These are phyloP conservation scores for Tetramorium alpestre DNA, from an alignment of 1,140 invertebrate genomes.

Conservation along the genomic window DNA sequence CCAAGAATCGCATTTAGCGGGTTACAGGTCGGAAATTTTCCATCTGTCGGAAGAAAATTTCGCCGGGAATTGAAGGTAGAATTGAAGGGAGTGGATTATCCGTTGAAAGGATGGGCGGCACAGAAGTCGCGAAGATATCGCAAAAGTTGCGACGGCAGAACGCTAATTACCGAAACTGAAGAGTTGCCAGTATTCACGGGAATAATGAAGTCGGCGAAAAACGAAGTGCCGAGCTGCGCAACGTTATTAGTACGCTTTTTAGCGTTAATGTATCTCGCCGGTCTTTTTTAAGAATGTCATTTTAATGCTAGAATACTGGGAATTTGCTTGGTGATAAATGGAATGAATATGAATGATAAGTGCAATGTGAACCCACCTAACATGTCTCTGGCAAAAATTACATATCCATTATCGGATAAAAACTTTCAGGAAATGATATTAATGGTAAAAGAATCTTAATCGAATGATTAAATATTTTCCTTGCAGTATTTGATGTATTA, in stretches of 20 bases:
- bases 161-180: conserved; percentile 69
- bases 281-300: conserved; percentile 24
- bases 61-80: not conserved
- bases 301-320: not conserved
- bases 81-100: conserved; percentile 16
- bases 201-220: conserved; percentile 52
- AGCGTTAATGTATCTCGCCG: conserved; percentile 17
- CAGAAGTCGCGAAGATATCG: not conserved
- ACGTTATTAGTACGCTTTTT: conserved; percentile 15
- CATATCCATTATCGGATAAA: not conserved
- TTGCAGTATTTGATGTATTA: not conserved
- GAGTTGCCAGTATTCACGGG: conserved; percentile 24
- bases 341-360: not conserved
- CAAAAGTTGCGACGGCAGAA: not conserved
- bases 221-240: not conserved
- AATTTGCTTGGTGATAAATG: not conserved
- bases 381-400: not conserved
- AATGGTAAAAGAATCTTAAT: too few species aligned
- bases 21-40: conserved; percentile 48
- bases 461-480: not conserved
- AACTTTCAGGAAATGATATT: not conserved
- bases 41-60: conserved; percentile 18
- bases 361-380: not conserved
- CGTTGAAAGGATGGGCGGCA: not conserved
- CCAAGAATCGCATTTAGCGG: conserved; percentile 72